Evolutionary conservation across 2,113 vertebrate species (phyloP).

Genomic region (Cynocephalus volans): DNA sequence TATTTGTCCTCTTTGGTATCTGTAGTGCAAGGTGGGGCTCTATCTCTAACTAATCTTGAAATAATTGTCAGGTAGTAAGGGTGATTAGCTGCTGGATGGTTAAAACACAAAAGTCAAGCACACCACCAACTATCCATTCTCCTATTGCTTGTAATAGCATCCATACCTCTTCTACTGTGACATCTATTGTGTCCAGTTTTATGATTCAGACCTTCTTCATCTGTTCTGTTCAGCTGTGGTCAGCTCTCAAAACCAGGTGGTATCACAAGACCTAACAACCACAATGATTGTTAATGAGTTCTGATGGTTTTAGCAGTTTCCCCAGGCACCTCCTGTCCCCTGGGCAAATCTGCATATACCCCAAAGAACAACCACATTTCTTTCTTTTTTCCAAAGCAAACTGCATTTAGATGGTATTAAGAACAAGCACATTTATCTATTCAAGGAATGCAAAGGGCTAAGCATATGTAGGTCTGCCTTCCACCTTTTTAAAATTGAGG

Average conservation of each 20-base stretch:
- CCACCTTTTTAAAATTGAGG: not conserved
- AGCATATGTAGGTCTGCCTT: not conserved
- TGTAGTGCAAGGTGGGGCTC: not conserved
- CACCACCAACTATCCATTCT: not conserved
- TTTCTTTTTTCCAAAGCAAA: conserved; percentile 41
- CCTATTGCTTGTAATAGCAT: not conserved
- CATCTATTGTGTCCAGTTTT: not conserved
- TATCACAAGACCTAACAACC: not conserved
- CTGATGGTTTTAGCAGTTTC: not conserved
- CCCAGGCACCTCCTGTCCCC: not conserved
- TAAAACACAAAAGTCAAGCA: not conserved
- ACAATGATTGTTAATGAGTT: not conserved
- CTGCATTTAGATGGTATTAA: conserved; percentile 69
- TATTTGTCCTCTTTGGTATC: not conserved
- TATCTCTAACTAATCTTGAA: not conserved
- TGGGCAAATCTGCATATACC: not conserved
- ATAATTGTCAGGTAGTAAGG: not conserved
- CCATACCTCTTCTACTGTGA: not conserved
- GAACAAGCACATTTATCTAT: conserved; percentile 28
- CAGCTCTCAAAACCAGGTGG: not conserved
- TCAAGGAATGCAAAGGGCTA: not conserved
- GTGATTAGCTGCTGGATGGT: not conserved
- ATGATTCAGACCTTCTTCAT: not conserved
- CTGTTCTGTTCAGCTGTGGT: not conserved
- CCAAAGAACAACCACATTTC: not conserved